Evolutionary conservation across 2,888 invertebrate species (phyloP).

Genomic region (Conchocele bisecta): DNA sequence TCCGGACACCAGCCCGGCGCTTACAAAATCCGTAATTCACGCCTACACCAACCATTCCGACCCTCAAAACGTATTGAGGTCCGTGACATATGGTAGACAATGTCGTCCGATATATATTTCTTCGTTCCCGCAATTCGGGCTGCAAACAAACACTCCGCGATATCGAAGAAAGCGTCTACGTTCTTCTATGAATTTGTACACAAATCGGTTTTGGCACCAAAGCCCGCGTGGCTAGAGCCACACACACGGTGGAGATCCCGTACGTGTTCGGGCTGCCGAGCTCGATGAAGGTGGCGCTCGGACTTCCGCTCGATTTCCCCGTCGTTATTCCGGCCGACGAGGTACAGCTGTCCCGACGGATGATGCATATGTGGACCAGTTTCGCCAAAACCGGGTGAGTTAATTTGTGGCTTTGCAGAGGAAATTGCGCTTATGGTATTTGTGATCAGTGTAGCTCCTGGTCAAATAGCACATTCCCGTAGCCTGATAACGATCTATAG

Average conservation of each 20-base stretch:
- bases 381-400: conserved; percentile 95
- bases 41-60: conserved; percentile 29
- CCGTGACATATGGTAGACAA: conserved; percentile 94
- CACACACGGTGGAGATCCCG: conserved; percentile 77
- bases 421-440: too few relatives aligned
- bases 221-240: conserved; percentile 73
- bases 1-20: background rate
- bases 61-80: conserved; percentile 86
- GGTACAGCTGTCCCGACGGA: conserved; percentile 90
- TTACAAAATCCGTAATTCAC: conserved; percentile 32
- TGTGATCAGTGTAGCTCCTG: too few relatives aligned
- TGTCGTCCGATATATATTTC: conserved; percentile 97
- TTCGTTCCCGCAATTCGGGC: conserved; percentile 96
- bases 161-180: conserved; percentile 24
- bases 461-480: too few relatives aligned
- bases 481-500: too few relatives aligned
- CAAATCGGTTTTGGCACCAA: conserved; percentile 56
- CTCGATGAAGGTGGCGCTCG: conserved; percentile 29
- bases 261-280: conserved; percentile 71
- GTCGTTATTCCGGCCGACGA: conserved; percentile 91
- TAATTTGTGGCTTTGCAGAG: too few relatives aligned
- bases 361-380: conserved; percentile 97
- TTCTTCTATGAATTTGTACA: conserved; percentile 68
- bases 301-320: conserved; percentile 79
- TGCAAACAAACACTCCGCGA: conserved; percentile 85